Evolutionary conservation across 2,888 invertebrate genomes (phyloP).

Genomic region (Troglohyphantes excavatus): DNA sequence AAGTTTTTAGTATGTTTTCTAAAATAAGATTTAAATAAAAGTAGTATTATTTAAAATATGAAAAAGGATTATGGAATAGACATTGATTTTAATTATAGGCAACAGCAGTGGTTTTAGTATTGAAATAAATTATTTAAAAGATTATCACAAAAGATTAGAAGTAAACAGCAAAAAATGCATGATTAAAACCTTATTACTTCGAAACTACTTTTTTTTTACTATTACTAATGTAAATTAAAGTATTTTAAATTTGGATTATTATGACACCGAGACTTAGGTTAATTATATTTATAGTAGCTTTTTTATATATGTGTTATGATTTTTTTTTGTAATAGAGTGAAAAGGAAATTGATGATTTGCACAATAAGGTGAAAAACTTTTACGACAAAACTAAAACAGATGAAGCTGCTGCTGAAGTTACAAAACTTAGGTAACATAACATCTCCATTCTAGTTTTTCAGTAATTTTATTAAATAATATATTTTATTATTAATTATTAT

Average conservation of each 20-base stretch:
- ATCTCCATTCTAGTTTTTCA: neutral
- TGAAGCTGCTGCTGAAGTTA: conserved; percentile 36
- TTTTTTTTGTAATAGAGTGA: conserved; percentile 80
- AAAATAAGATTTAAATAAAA: no score
- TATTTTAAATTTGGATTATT: neutral
- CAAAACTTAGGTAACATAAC: conserved; percentile 48
- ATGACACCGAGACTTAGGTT: neutral
- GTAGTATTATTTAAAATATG: no score
- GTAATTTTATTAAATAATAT: neutral
- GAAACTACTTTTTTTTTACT: neutral
- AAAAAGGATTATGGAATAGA: no score
- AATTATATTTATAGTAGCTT: neutral
- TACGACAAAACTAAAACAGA: conserved; percentile 19
- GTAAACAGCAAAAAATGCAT: no score
- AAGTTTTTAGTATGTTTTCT: no score
- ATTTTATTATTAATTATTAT: neutral
- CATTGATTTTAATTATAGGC: no score
- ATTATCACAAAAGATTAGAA: no score
- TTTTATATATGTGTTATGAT: neutral
- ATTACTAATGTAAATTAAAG: neutral
- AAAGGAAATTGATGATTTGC: conserved; percentile 65
- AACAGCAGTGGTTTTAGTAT: no score
- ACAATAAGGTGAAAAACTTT: conserved; percentile 57
- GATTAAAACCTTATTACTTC: no score
- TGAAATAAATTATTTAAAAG: no score